Conservation (phyloP, 2,113 vertebrate species). For the Osmerus eperlanus region DNA sequence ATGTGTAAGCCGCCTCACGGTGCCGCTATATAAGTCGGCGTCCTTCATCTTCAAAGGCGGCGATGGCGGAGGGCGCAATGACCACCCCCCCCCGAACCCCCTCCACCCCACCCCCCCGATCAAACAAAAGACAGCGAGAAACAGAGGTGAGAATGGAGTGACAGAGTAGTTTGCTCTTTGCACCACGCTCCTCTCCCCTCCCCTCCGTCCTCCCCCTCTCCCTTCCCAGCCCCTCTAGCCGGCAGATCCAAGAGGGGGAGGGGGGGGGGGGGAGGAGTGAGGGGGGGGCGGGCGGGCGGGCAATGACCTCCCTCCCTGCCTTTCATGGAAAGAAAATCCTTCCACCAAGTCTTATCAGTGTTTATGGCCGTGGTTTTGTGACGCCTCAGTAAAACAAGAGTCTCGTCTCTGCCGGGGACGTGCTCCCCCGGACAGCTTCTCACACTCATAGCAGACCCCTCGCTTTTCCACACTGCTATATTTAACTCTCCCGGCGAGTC, state of each 20-base stretch:
- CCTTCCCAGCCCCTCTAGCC: not conserved
- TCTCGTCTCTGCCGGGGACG: constrained; percentile 16
- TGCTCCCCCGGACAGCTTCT: constrained; percentile 30
- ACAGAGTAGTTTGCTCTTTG: constrained; percentile 56
- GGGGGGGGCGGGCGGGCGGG: constrained; percentile 1
- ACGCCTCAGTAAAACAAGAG: constrained; percentile 51
- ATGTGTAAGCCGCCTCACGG: constrained; percentile 74
- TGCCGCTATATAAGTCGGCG: constrained; percentile 72
- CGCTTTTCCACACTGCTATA: no score
- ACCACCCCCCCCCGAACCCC: not conserved
- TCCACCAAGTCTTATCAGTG: constrained; percentile 55
- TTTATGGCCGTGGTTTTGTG: constrained; percentile 65
- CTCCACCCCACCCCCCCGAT: constrained; percentile 13
- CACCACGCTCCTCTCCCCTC: constrained; percentile 33
- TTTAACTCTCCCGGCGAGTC: constrained; percentile 11
- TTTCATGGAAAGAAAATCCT: constrained; percentile 29
- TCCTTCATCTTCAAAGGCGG: constrained; percentile 81
- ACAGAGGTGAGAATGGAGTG: constrained; percentile 67
- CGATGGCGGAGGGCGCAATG: constrained; percentile 4
- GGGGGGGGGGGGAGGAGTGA: not conserved
- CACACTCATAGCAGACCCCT: constrained; percentile 3
- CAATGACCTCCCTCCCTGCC: constrained; percentile 23
- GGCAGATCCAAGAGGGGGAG: constrained; percentile 33
- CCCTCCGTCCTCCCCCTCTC: constrained; percentile 16
- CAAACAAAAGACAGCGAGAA: constrained; percentile 64